These are phyloP conservation scores for Cephus spinipes DNA, from an alignment of 2,888 invertebrate genomes.

Conservation along the genomic window DNA sequence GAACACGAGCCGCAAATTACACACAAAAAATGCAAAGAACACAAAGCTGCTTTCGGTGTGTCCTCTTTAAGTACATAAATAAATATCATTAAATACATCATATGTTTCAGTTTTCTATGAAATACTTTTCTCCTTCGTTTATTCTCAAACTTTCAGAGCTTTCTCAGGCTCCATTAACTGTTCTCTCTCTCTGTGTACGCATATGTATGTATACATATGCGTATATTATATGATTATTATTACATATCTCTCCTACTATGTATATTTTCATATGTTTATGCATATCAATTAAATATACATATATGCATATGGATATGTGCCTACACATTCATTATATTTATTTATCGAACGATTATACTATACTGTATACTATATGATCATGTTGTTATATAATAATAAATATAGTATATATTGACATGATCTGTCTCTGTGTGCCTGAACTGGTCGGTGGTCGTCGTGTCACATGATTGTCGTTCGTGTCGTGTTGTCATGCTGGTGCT, in stretches of 20 bases:
- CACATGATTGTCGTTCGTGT: conserved; percentile 67
- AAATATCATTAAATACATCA: not conserved
- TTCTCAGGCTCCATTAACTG: conserved; percentile 19
- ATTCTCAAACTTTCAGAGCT: conserved; percentile 19
- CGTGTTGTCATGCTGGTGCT: conserved; percentile 67
- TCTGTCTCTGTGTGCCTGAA: conserved; percentile 66
- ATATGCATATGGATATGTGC: conserved; percentile 32
- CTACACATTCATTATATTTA: conserved; percentile 43
- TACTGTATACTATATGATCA: conserved; percentile 30
- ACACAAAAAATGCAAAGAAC: conserved; percentile 57
- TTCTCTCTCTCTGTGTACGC: conserved; percentile 18
- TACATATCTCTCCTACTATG: not conserved
- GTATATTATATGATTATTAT: conserved; percentile 9
- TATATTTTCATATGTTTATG: conserved; percentile 33
- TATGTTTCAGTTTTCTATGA: not conserved
- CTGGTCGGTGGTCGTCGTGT: conserved; percentile 67
- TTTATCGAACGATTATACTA: conserved; percentile 39
- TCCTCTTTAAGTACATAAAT: conserved; percentile 53
- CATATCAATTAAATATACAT: conserved; percentile 25
- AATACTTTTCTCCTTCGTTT: conserved; percentile 9
- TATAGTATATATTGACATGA: conserved; percentile 53
- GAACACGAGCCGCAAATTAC: conserved; percentile 17
- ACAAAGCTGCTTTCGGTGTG: conserved; percentile 65
- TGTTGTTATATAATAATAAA: conserved; percentile 31
- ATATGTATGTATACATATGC: conserved; percentile 20